Evolutionary conservation across 2,888 invertebrate species (phyloP), one percentile per base, ranked within the genome.

Genomic region (Halocaridina rubra): DNA sequence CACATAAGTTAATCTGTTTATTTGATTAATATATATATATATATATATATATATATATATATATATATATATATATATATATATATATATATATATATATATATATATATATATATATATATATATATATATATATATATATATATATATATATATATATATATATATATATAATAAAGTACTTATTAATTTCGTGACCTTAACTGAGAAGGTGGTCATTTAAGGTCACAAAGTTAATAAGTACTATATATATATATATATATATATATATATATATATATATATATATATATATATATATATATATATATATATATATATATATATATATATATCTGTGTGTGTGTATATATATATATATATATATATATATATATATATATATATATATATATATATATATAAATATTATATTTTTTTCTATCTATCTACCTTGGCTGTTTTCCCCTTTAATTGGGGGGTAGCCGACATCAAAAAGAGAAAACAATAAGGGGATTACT

Each of bases 51-150:
- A 46, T 46, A 59, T 59, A 59, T 13, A 59, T 59, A 59, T 13
- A 59, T 59, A 59, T 13, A 59, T 59, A 59, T 13, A 59, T 59
- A 59, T 13, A 59, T 13, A 59, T 13, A 27, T 2, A 69, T 8
- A 13, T 29, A 27, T 69, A 69, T 29, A 2, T 10, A 27, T 69
- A 27, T 29, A 27, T 69, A 69, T 29, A 69, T 64, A 64, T 7
- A 64, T 64, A 13, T 64, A 64, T 3, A 64, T 64, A 64, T 64
- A 64, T 64, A 64, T 64, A 64, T 3, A 64, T 64, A 64, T 64
- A 64, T 64, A 64, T 64, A 64, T 69, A 69, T 29, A 69, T 69
- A 69, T 29, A 69, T 69, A 29, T 69, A 69, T 24, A 27, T 27
- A 64, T 22, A 22, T 13, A 19, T 22, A 13, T 22, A 22, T 22